phyloP scores from a whole-genome alignment of 1,140 invertebrate species.

The Plutomurus gul region DNA sequence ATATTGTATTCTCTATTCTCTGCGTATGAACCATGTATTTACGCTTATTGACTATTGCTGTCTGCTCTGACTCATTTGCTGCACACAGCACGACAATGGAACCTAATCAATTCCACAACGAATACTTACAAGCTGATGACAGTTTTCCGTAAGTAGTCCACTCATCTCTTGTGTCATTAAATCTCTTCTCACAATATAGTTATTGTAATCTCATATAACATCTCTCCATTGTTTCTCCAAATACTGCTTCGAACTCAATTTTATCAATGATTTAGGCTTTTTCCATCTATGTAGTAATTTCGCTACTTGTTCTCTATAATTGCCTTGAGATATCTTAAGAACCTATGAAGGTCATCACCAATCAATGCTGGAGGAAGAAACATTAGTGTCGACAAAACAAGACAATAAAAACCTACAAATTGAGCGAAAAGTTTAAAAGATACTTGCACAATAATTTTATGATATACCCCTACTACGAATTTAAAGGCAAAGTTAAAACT shows the following conservation, averaged over 20 bases:
- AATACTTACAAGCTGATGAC: conserved; percentile 18
- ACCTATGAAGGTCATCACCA: too few species aligned
- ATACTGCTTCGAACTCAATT: neutral
- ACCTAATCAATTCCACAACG: neutral
- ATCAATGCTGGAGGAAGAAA: too few species aligned
- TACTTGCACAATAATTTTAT: too few species aligned
- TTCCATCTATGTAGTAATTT: neutral
- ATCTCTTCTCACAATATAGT: neutral
- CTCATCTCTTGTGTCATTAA: neutral
- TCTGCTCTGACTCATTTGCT: conserved; percentile 24
- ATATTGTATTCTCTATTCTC: conserved; percentile 16
- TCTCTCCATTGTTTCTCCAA: neutral
- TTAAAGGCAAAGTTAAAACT: too few species aligned
- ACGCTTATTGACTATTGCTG: conserved; percentile 7
- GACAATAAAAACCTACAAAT: too few species aligned
- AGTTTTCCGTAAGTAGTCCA: neutral
- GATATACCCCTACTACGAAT: too few species aligned
- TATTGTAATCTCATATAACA: neutral
- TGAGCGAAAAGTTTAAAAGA: too few species aligned
- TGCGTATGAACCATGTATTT: neutral
- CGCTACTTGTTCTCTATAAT: neutral
- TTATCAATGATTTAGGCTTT: neutral
- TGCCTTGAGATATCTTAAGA: neutral
- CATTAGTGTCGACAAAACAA: too few species aligned
- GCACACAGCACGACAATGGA: neutral